Conservation (phyloP, 2,113 vertebrate species). For the Spermophilus dauricus region DNA sequence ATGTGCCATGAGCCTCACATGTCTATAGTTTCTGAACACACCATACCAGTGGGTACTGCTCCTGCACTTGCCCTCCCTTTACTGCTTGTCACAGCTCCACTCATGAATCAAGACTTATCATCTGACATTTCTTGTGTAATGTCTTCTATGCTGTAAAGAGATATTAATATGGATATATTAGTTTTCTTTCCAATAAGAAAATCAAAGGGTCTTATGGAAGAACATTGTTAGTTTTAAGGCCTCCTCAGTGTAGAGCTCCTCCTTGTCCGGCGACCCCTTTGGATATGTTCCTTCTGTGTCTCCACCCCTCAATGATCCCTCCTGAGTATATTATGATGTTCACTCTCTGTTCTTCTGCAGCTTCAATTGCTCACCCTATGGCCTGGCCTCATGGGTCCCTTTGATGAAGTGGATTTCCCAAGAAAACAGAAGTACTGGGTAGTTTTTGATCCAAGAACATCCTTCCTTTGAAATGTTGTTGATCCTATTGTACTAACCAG, state of each 20-base stretch:
- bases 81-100: background rate
- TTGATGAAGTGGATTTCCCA: background rate
- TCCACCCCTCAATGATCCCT: background rate
- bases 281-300: background rate
- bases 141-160: background rate
- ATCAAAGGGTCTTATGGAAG: background rate
- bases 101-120: background rate
- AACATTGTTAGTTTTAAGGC: background rate
- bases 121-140: background rate
- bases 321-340: background rate
- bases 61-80: background rate
- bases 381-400: background rate
- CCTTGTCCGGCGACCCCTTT: background rate
- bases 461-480: background rate
- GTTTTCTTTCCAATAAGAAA: background rate
- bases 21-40: background rate
- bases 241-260: background rate
- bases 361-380: background rate
- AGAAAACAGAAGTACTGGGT: background rate
- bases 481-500: background rate
- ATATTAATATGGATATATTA: background rate
- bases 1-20: background rate
- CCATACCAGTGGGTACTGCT: background rate
- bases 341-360: background rate
- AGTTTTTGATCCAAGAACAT: background rate